A percentile compares a stretch with the other conserved stretches of the same genome.
Evolutionary conservation across 2,888 invertebrate species (phyloP).

Genomic region (Platycheirus albimanus): DNA sequence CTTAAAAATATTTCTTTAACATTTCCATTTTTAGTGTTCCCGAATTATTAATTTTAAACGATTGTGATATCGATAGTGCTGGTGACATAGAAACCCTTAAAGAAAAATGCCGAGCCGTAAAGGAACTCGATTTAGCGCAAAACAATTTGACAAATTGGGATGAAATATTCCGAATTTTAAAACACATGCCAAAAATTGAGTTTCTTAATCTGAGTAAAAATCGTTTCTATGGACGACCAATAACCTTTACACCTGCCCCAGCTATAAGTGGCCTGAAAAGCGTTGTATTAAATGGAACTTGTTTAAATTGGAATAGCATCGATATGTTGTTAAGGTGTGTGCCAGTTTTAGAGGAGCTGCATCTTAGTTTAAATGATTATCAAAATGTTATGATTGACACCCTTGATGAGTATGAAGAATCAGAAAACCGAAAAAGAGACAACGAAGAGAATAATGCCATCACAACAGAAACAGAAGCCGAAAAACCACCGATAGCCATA

Average conservation of each 20-base stretch:
- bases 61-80: slow-evolving; percentile 95
- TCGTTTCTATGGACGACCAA: slow-evolving; percentile 88
- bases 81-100: slow-evolving; percentile 91
- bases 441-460: slow-evolving; percentile 49
- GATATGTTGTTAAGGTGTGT: slow-evolving; percentile 89
- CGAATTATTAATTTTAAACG: slow-evolving; percentile 92
- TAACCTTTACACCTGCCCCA: slow-evolving; percentile 83
- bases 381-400: slow-evolving; percentile 88
- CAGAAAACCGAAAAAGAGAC: slow-evolving; percentile 68
- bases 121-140: slow-evolving; percentile 96
- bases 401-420: slow-evolving; percentile 77
- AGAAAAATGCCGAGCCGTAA: slow-evolving; percentile 93
- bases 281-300: slow-evolving; percentile 94
- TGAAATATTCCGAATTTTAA: slow-evolving; percentile 94
- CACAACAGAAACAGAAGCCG: slow-evolving; percentile 36
- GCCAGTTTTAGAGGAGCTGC: slow-evolving; percentile 93
- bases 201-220: slow-evolving; percentile 97
- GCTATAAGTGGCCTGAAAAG: slow-evolving; percentile 86
- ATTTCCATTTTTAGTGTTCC: slow-evolving; percentile 85
- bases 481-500: slow-evolving; percentile 39
- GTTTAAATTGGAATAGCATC: slow-evolving; percentile 93
- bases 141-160: slow-evolving; percentile 95
- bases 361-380: slow-evolving; percentile 95
- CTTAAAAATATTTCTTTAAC: not conserved
- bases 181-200: slow-evolving; percentile 93